These are phyloP conservation scores for Acropternis orthonyx DNA, from an alignment of 2,797 vertebrate species.

Conservation along the genomic window DNA sequence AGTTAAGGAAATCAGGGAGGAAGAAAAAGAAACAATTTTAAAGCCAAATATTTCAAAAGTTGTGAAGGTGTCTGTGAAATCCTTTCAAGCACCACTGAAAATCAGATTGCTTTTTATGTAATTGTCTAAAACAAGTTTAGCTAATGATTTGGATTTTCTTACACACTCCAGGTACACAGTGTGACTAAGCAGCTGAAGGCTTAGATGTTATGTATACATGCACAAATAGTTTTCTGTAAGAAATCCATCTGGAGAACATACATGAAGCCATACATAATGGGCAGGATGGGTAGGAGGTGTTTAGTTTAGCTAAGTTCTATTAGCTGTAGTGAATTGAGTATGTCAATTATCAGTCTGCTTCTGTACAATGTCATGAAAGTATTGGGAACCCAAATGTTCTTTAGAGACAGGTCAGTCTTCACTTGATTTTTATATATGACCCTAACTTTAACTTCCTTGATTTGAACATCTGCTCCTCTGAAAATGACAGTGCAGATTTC, in stretches of 20 bases:
- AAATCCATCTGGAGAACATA: background rate
- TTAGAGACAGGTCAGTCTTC: background rate
- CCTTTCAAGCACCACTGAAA: background rate
- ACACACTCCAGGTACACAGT: background rate
- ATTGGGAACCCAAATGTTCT: background rate
- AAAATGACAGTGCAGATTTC: background rate
- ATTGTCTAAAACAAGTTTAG: background rate
- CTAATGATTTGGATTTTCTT: background rate
- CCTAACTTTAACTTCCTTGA: background rate
- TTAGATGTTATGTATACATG: background rate
- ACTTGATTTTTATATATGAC: background rate
- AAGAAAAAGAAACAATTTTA: background rate
- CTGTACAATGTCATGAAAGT: background rate
- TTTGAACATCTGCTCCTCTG: background rate
- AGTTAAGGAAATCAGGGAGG: background rate
- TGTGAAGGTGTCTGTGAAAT: background rate
- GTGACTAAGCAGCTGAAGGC: background rate
- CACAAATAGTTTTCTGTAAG: background rate
- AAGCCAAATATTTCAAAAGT: background rate
- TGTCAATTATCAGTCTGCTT: background rate
- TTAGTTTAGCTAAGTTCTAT: background rate
- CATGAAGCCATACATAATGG: background rate
- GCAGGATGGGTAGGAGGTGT: background rate
- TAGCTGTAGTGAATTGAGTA: background rate
- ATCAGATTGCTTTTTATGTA: background rate